These are phyloP conservation scores for Capra hircus DNA, from an alignment of 2,113 vertebrate genomes.

Conservation along the genomic window DNA sequence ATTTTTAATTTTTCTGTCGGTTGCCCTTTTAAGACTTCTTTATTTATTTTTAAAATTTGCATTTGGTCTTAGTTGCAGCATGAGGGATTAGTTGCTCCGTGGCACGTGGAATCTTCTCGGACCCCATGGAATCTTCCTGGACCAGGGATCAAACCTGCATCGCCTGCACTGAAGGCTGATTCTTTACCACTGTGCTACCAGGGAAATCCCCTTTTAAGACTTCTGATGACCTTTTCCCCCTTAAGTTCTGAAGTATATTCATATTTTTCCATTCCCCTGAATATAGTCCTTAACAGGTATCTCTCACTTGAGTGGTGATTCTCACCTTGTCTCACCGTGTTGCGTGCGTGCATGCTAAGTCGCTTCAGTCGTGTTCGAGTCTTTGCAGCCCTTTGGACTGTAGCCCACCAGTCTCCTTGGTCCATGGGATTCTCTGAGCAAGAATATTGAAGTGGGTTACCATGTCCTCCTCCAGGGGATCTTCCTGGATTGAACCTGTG, in stretches of 20 bases:
- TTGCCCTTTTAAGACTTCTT: background rate
- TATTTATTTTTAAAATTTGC: background rate
- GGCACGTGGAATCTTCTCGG: background rate
- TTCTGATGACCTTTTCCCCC: background rate
- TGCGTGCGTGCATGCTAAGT: accelerated
- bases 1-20: background rate
- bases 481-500: background rate
- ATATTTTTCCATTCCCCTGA: background rate
- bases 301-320: background rate
- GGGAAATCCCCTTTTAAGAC: background rate
- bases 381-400: background rate
- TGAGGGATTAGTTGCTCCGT: background rate
- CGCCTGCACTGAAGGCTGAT: background rate
- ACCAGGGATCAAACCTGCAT: background rate
- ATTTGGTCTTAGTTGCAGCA: background rate
- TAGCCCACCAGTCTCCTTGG: background rate
- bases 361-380: accelerated
- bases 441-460: background rate
- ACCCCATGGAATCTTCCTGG: background rate
- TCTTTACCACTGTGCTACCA: background rate
- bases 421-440: background rate
- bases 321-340: background rate
- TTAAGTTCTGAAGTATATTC: background rate
- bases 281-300: background rate
- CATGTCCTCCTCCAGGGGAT: background rate